Conservation (phyloP, 2,113 vertebrate species). For the Pterophyllum scalare region DNA sequence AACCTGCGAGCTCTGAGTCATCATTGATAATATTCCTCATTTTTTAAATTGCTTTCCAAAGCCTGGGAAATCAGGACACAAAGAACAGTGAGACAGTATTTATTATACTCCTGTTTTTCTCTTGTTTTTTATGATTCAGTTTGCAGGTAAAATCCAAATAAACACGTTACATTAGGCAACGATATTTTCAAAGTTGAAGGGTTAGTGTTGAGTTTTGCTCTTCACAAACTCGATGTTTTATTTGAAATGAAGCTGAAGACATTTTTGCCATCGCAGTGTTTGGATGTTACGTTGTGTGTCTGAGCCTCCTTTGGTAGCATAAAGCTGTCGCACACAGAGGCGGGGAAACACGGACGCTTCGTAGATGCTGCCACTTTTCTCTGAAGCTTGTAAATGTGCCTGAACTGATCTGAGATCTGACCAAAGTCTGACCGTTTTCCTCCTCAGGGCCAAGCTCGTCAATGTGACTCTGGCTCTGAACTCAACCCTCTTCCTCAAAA, state of each 20-base stretch:
- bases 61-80: not conserved
- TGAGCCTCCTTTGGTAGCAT: not conserved
- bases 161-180: not conserved
- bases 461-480: conserved; percentile 82
- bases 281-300: too few relatives aligned
- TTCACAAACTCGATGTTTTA: rapidly evolving
- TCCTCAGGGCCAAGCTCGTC: conserved; percentile 80
- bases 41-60: not conserved
- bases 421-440: not conserved
- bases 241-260: not conserved
- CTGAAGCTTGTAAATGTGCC: not conserved
- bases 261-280: not conserved
- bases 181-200: not conserved
- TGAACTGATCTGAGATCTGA: not conserved
- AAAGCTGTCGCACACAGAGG: not conserved
- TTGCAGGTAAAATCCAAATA: not conserved
- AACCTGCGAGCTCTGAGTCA: not conserved
- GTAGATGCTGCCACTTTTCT: not conserved
- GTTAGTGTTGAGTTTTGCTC: not conserved
- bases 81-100: too few relatives aligned
- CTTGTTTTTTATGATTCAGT: not conserved
- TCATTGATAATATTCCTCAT: not conserved
- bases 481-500: conserved; percentile 83
- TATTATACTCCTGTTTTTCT: too few relatives aligned
- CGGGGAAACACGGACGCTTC: not conserved